Percentiles rank a stretch among this genome's conserved stretches.
phyloP scores from a whole-genome alignment of 2,888 invertebrate genomes.

The Scrobipalpa costella region DNA sequence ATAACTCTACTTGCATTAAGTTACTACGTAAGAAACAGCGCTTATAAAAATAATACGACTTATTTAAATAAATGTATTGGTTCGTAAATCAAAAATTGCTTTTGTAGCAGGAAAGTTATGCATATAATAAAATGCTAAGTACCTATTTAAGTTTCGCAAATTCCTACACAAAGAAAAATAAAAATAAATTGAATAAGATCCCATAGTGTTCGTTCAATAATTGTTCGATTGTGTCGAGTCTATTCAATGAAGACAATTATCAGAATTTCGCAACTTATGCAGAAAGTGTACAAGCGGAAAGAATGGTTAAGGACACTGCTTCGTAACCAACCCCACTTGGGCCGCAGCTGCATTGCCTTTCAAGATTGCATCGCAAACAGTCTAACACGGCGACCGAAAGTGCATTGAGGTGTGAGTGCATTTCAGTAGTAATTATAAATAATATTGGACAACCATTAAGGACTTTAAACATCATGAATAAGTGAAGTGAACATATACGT shows the following conservation, averaged over 20 bases:
- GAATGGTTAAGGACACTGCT: constrained; percentile 24
- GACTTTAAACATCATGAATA: neutral
- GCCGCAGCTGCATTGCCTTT: neutral
- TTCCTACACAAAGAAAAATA: neutral
- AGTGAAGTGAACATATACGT: neutral
- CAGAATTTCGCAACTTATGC: constrained; percentile 5
- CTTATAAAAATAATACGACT: too few relatives aligned
- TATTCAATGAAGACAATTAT: neutral
- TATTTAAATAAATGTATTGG: too few relatives aligned
- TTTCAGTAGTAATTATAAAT: neutral
- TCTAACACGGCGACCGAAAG: constrained; percentile 2
- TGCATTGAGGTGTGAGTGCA: neutral
- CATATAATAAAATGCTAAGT: too few relatives aligned
- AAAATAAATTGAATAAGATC: neutral
- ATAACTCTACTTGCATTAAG: too few relatives aligned
- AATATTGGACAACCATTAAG: neutral
- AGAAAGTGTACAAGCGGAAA: constrained; percentile 17
- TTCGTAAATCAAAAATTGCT: too few relatives aligned
- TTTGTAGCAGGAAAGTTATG: too few relatives aligned
- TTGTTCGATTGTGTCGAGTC: neutral
- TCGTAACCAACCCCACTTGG: constrained; percentile 14
- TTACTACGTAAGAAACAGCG: too few relatives aligned
- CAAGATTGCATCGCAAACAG: neutral
- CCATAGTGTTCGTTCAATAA: neutral
- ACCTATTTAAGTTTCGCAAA: neutral